Evolutionary conservation across 2,113 vertebrate species (phyloP).

Genomic region (Recurvirostra avosetta): DNA sequence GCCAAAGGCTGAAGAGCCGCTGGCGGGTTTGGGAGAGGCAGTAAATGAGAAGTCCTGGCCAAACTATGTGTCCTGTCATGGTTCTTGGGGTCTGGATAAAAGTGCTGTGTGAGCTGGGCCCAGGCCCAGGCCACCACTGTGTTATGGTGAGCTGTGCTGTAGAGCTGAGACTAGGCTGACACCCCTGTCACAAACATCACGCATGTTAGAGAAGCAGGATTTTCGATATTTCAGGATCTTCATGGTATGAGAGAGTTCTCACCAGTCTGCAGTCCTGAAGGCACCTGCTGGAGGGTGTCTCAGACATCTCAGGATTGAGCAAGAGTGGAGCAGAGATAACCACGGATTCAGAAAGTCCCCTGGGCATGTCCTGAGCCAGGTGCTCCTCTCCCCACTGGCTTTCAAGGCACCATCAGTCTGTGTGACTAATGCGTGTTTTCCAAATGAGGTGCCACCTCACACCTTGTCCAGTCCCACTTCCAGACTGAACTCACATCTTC

Average conservation of each 20-base stretch:
- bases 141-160: background rate
- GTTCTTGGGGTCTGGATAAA: background rate
- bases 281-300: background rate
- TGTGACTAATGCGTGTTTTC: background rate
- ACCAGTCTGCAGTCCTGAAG: background rate
- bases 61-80: background rate
- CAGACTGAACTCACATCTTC: background rate
- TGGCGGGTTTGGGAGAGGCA: background rate
- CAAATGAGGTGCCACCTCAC: background rate
- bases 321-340: background rate
- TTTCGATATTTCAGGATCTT: background rate
- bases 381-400: background rate
- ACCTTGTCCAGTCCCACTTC: background rate
- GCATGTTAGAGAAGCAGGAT: background rate
- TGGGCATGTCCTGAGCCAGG: background rate
- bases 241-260: background rate
- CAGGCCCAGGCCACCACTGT: background rate
- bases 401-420: background rate
- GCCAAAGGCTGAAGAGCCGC: background rate
- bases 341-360: background rate
- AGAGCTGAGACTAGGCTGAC: background rate
- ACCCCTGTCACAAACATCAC: background rate
- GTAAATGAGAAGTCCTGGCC: background rate
- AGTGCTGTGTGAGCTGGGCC: background rate
- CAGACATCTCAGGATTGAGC: background rate